Evolutionary conservation across 2,797 vertebrate genomes (phyloP), one percentile per base, ranked within the genome.

Genomic region (Ambastaia sidthimunki): DNA sequence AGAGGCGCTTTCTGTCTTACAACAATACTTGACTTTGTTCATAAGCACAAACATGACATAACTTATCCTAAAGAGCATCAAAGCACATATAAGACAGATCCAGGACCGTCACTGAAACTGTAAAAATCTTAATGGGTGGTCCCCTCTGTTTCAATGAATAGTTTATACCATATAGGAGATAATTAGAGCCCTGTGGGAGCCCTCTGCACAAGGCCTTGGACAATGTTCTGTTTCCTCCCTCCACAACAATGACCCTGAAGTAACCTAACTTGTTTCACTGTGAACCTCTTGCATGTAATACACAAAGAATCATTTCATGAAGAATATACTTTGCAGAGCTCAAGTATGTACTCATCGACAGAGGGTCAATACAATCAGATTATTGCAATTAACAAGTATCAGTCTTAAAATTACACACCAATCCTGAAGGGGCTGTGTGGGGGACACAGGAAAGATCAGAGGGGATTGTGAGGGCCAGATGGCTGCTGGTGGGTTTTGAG

Each of bases 361-460:
- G 19, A 60, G n/a, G 4, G 9, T 60, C 21, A 18, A 62, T 37
- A 21, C 6, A 50, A 25, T 76, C 16, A 5, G 74, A 57, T 68
- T 31, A 67, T 19, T 47, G 4, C 21, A 54, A 71, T 63, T 57
- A 25, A 71, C 67, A 71, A 71, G 10, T 52, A 28, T 78, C 67
- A 63, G 68, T 63, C 68, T 19, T 63, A 19, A 48, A 37, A 69
- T 19, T 9, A 71, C 55, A 69, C 44, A 48, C 59, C 71, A 41
- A 47, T 76, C 19, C 21, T 41, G 23, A 7, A 66, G 62, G 48
- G 19, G 1, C 62, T 66, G 31, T 55, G 28, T 19, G 59, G 11
- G 63, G 25, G 23, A 31, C 86, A 89, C 89, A 92, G 90, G 90
- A 88, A 75, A 80, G 77, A 82, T 72, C 85, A 72, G 52, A 80